These are phyloP conservation scores for Drosophila subsilvestris DNA, from an alignment of 2,888 invertebrate species.

Conservation along the genomic window DNA sequence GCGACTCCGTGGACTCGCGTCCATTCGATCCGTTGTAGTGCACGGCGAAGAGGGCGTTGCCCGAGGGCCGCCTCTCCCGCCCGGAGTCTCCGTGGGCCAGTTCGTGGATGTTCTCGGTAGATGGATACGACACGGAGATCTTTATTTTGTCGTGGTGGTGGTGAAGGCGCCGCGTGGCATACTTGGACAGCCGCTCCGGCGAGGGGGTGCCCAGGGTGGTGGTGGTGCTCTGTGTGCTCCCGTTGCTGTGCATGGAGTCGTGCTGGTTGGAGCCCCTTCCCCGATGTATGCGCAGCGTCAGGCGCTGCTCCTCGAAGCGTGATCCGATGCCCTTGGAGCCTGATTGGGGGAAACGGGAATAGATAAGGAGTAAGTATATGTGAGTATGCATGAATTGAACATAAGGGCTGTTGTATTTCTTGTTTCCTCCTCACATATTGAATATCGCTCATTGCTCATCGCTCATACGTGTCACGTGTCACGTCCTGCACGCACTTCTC, in stretches of 20 bases:
- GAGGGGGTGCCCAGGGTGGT: slow-evolving; percentile 88
- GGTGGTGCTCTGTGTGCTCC: slow-evolving; percentile 89
- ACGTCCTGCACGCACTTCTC: slow-evolving; percentile 33
- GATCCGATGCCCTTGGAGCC: slow-evolving; percentile 88
- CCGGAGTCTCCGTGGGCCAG: slow-evolving; percentile 83
- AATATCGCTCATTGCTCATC: slow-evolving; percentile 64
- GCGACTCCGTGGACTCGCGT: slow-evolving; percentile 86
- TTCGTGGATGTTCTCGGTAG: slow-evolving; percentile 88
- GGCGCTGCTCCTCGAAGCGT: slow-evolving; percentile 94
- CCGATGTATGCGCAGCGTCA: slow-evolving; percentile 95
- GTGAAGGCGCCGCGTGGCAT: slow-evolving; percentile 86
- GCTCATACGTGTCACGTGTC: slow-evolving; percentile 43
- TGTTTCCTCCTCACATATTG: slow-evolving; percentile 37
- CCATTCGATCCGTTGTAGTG: slow-evolving; percentile 89
- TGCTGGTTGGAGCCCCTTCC: slow-evolving; percentile 91
- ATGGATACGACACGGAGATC: slow-evolving; percentile 94
- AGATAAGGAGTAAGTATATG: slow-evolving; percentile 24
- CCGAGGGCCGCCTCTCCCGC: slow-evolving; percentile 82
- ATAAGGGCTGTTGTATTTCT: slow-evolving; percentile 14
- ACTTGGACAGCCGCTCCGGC: slow-evolving; percentile 87
- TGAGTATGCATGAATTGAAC: slow-evolving; percentile 34
- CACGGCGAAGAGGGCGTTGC: slow-evolving; percentile 85
- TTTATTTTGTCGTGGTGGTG: slow-evolving; percentile 90
- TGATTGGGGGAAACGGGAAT: slow-evolving; percentile 28
- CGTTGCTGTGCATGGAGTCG: slow-evolving; percentile 87